Conservation (phyloP, 2,888 invertebrate species). For the Hemithea aestivaria region DNA sequence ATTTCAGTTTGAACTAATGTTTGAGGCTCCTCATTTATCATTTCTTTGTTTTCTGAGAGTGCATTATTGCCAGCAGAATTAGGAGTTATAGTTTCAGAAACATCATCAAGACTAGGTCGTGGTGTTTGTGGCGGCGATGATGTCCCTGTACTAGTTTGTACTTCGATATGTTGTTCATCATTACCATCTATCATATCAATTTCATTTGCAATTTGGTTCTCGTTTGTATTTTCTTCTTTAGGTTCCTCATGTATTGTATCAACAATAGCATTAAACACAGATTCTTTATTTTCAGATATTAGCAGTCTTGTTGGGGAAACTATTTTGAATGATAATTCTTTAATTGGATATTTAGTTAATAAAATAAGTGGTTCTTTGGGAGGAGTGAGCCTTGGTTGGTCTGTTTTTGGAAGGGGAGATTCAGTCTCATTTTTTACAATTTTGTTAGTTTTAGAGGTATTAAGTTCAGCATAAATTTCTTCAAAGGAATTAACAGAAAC, state of each 20-base stretch:
- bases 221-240: conserved; percentile 4
- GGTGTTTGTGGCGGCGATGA: conserved; percentile 3
- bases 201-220: conserved; percentile 9
- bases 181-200: background rate
- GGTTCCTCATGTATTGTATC: conserved; percentile 33
- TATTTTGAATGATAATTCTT: conserved; percentile 33
- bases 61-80: conserved; percentile 2
- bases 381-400: conserved; percentile 2
- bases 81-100: background rate
- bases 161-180: conserved; percentile 1
- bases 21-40: conserved; percentile 1
- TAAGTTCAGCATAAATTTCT: conserved; percentile 66
- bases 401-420: background rate
- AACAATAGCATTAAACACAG: conserved; percentile 40
- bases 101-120: conserved; percentile 5
- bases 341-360: conserved; percentile 35
- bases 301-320: conserved; percentile 36
- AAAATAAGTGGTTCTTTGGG: conserved; percentile 17
- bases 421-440: conserved; percentile 6
- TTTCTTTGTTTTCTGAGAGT: conserved; percentile 4
- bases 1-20: conserved; percentile 1
- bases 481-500: conserved; percentile 65
- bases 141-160: conserved; percentile 3
- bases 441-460: conserved; percentile 23
- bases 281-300: conserved; percentile 39